Evolutionary conservation across 2,888 invertebrate species (phyloP).

Genomic region (Lycocerus yunnanus): DNA sequence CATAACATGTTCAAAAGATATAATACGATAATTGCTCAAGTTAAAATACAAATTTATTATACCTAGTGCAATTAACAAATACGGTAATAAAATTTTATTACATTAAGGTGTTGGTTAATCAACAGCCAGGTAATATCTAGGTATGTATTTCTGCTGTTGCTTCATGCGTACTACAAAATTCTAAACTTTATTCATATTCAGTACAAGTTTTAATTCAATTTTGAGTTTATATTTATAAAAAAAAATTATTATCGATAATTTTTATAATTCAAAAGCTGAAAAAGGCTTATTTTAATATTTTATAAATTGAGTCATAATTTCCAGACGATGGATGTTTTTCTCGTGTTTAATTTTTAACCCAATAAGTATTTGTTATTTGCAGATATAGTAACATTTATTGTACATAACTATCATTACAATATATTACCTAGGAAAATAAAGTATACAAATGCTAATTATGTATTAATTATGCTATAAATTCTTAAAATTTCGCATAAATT

Average conservation of each 20-base stretch:
- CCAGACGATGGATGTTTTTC: too few species aligned
- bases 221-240: too few species aligned
- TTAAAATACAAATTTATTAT: neutral
- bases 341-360: neutral
- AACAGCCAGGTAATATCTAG: neutral
- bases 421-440: neutral
- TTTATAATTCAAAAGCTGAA: too few species aligned
- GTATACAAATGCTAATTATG: neutral
- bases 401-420: too few species aligned
- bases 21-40: neutral
- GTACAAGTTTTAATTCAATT: too few species aligned
- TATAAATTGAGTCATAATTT: neutral
- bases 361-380: neutral
- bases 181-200: too few species aligned
- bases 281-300: too few species aligned
- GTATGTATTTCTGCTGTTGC: neutral
- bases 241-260: too few species aligned
- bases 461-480: neutral
- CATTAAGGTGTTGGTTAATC: neutral
- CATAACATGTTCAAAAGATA: neutral
- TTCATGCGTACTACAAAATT: neutral
- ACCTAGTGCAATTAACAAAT: neutral
- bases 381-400: too few species aligned
- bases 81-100: neutral
- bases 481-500: neutral